These are phyloP conservation scores for Bombus haemorrhoidalis DNA, from an alignment of 1,140 invertebrate genomes.

Conservation along the genomic window DNA sequence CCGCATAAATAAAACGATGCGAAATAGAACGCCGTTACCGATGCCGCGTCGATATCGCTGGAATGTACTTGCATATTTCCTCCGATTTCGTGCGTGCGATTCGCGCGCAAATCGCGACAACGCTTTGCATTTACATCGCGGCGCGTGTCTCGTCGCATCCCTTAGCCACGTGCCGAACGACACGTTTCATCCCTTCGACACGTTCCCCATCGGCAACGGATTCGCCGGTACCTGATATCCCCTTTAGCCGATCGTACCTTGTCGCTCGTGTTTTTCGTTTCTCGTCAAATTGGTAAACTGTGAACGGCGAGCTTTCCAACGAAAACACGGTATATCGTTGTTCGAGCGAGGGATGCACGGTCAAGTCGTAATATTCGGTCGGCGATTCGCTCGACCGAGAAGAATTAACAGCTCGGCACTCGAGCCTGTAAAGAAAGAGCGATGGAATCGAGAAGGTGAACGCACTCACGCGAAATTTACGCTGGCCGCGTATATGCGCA, in stretches of 20 bases:
- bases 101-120: neutral
- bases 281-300: too few species aligned
- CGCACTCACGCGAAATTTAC: conserved; percentile 63
- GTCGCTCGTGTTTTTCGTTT: too few species aligned
- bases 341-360: too few species aligned
- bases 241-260: neutral
- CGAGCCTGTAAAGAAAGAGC: conserved; percentile 38
- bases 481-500: conserved; percentile 13
- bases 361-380: neutral
- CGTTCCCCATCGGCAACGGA: neutral
- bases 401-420: conserved; percentile 48
- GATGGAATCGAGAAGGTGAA: conserved; percentile 59
- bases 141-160: neutral
- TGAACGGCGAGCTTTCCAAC: neutral
- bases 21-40: conserved; percentile 13
- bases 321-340: neutral
- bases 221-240: neutral
- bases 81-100: neutral
- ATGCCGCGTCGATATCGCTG: neutral
- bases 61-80: neutral
- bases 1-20: conserved; percentile 31
- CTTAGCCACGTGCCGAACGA: neutral
- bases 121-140: neutral
- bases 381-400: conserved; percentile 24
- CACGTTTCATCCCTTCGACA: neutral